Evolutionary conservation across 2,888 invertebrate species (phyloP).

Genomic region (Sialis lutaria): DNA sequence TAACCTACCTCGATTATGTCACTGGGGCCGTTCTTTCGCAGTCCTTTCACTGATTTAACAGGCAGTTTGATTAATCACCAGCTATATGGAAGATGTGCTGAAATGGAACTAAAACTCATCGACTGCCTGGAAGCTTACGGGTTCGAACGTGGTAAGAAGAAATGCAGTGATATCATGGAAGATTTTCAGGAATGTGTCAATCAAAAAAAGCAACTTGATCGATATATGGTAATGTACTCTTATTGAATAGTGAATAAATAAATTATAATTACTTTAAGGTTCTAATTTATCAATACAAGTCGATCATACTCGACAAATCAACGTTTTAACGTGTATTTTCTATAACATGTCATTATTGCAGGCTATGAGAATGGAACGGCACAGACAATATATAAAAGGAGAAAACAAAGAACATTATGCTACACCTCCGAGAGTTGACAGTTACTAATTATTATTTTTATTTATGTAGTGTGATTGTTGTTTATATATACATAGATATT

Average conservation of each 20-base stretch:
- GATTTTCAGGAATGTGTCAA: constrained; percentile 57
- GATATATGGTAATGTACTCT: constrained; percentile 31
- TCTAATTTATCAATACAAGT: too few relatives aligned
- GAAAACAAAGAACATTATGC: constrained; percentile 5
- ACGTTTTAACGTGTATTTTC: too few relatives aligned
- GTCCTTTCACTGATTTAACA: constrained; percentile 55
- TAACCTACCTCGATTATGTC: constrained; percentile 27
- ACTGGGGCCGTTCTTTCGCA: constrained; percentile 43
- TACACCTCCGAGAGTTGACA: constrained; percentile 2
- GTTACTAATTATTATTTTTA: background rate
- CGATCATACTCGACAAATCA: too few relatives aligned
- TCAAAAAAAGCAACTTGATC: constrained; percentile 36
- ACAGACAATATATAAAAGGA: constrained; percentile 2
- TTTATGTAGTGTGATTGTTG: background rate
- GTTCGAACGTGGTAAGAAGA: constrained; percentile 36
- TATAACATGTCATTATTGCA: background rate
- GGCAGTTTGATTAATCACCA: constrained; percentile 47
- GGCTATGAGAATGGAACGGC: constrained; percentile 4
- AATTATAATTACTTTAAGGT: too few relatives aligned
- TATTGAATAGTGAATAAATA: too few relatives aligned
- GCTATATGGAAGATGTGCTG: constrained; percentile 42
- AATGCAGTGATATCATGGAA: constrained; percentile 41
- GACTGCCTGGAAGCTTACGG: constrained; percentile 75
- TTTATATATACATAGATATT: too few relatives aligned
- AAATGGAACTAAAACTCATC: constrained; percentile 49